These are phyloP conservation scores for Centrocercus urophasianus DNA, from an alignment of 2,113 vertebrate species.

Conservation along the genomic window DNA sequence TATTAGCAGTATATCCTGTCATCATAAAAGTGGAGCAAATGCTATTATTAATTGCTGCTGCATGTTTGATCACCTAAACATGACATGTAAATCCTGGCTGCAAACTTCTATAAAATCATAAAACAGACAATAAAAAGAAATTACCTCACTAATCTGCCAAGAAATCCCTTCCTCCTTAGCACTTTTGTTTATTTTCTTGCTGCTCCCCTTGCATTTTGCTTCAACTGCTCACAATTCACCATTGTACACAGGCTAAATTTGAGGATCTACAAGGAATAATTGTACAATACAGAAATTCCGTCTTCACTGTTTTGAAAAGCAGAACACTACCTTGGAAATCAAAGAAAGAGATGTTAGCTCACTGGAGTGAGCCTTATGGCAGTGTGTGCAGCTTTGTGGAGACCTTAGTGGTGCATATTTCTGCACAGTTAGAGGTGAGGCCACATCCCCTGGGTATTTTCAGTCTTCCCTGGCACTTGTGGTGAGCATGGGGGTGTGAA, in stretches of 20 bases:
- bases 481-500: accelerated
- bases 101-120: not conserved
- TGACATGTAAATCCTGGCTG: not conserved
- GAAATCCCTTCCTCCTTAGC: not conserved
- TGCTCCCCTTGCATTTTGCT: not conserved
- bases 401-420: not conserved
- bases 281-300: accelerated
- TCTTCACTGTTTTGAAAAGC: not conserved
- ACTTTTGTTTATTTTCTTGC: not conserved
- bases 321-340: not conserved
- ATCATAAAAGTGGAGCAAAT: not conserved
- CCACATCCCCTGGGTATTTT: not conserved
- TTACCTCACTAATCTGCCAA: not conserved
- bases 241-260: accelerated
- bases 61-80: not conserved
- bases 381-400: accelerated
- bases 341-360: not conserved
- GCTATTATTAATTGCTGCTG: not conserved
- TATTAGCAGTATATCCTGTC: not conserved
- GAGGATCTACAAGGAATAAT: not conserved
- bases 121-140: not conserved
- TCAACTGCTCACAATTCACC: not conserved
- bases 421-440: not conserved
- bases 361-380: accelerated
- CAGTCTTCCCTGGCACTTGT: not conserved